These are phyloP conservation scores for Limnephilus rhombicus DNA, from an alignment of 2,888 invertebrate species.

Conservation along the genomic window DNA sequence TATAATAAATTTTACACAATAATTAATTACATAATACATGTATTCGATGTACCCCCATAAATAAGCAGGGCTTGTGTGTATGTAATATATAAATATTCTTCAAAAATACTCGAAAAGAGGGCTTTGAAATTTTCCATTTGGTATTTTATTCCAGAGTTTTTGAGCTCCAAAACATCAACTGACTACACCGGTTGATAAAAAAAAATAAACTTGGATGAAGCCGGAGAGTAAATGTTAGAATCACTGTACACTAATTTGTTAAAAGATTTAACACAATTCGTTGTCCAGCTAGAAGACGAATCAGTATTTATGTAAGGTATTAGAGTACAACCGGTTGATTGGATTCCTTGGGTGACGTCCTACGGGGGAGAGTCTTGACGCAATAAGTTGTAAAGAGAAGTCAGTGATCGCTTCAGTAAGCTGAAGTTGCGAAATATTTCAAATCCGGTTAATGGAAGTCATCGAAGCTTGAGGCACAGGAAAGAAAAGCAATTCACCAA, in stretches of 20 bases:
- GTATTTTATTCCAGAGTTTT: too few species aligned
- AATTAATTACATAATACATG: too few species aligned
- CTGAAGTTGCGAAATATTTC: background rate
- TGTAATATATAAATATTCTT: too few species aligned
- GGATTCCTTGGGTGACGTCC: conserved; percentile 2
- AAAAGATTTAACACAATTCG: background rate
- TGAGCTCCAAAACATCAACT: too few species aligned
- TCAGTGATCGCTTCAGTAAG: background rate
- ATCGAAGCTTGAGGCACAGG: conserved; percentile 39
- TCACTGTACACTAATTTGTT: background rate
- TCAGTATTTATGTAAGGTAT: background rate
- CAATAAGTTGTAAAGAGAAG: conserved; percentile 22
- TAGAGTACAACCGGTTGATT: background rate
- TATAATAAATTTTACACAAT: too few species aligned
- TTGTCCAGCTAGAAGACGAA: background rate
- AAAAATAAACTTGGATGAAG: too few species aligned
- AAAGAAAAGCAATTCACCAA: conserved; percentile 22
- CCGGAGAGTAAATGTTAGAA: background rate
- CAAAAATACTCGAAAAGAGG: too few species aligned
- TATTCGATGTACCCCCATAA: too few species aligned
- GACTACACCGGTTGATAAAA: too few species aligned
- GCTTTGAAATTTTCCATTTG: too few species aligned
- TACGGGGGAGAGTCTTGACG: background rate
- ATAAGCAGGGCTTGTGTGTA: too few species aligned
- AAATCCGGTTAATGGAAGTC: conserved; percentile 39